These are phyloP conservation scores for Vireo griseus DNA, from an alignment of 2,797 vertebrate genomes.

Conservation along the genomic window DNA sequence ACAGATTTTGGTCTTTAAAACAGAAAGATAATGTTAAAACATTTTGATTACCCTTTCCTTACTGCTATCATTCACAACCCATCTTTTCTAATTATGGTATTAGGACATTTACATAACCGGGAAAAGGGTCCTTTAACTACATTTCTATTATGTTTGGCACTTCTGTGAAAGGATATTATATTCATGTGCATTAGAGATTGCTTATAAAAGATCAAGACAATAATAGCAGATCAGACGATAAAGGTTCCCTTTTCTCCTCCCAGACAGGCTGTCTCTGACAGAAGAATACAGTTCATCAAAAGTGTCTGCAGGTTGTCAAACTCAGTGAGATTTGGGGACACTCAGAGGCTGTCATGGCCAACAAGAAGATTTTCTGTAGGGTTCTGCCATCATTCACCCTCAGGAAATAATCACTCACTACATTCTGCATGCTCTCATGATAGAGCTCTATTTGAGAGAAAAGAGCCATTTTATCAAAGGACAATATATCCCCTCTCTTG, in stretches of 20 bases:
- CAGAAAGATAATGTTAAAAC: slow-evolving; percentile 72
- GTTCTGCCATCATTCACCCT: slow-evolving; percentile 89
- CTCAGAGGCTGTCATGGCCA: slow-evolving; percentile 83
- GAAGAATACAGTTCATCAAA: slow-evolving; percentile 91
- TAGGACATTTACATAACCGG: slow-evolving; percentile 79
- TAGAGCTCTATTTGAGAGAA: slow-evolving; percentile 81
- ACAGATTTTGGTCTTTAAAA: slow-evolving; percentile 72
- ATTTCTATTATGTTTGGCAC: slow-evolving; percentile 83
- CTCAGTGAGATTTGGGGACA: slow-evolving; percentile 79
- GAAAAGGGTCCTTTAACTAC: slow-evolving; percentile 77
- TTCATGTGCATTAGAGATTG: slow-evolving; percentile 82
- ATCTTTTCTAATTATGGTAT: slow-evolving; percentile 81
- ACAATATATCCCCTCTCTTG: slow-evolving; percentile 90
- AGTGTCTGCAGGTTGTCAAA: slow-evolving; percentile 97
- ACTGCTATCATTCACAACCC: slow-evolving; percentile 74
- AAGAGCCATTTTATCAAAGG: slow-evolving; percentile 82
- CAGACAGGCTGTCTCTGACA: slow-evolving; percentile 87
- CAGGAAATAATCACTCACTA: slow-evolving; percentile 89
- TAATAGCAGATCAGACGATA: slow-evolving; percentile 82
- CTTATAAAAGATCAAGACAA: slow-evolving; percentile 85
- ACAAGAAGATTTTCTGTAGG: slow-evolving; percentile 89
- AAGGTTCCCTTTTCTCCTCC: slow-evolving; percentile 82
- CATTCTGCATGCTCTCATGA: slow-evolving; percentile 78
- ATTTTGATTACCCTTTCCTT: slow-evolving; percentile 76
- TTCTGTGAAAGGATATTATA: slow-evolving; percentile 83